Evolutionary conservation across 2,113 vertebrate genomes (phyloP).

Genomic region (Mormyrus iriodes): DNA sequence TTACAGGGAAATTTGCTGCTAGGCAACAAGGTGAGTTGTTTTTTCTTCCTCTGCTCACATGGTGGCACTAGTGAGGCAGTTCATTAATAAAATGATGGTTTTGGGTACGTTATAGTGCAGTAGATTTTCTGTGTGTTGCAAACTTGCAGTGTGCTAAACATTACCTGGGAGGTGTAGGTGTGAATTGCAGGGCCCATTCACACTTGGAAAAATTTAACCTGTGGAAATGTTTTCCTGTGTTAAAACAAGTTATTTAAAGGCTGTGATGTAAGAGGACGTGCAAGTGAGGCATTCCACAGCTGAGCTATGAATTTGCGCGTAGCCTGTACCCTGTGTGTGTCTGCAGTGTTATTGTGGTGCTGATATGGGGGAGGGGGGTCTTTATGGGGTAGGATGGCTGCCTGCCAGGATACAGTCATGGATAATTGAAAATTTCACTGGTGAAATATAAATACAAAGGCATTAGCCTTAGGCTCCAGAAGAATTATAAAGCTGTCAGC

Average conservation of each 20-base stretch:
- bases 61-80: background rate
- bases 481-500: background rate
- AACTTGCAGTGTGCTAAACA: no score
- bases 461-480: background rate
- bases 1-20: background rate
- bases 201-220: no score
- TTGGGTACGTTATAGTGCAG: background rate
- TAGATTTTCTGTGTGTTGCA: background rate
- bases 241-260: background rate
- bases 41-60: background rate
- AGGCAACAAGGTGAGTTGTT: background rate
- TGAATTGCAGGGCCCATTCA: no score
- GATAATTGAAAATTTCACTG: background rate
- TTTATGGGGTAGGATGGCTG: background rate
- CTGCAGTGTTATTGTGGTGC: background rate
- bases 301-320: background rate
- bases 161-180: no score
- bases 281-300: background rate
- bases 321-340: background rate
- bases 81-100: background rate
- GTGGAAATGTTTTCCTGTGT: no score
- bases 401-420: background rate
- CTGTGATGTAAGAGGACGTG: background rate
- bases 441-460: background rate
- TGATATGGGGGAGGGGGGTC: background rate